Conservation (phyloP, 2,797 vertebrate species). For the Urosaurus nigricauda region DNA sequence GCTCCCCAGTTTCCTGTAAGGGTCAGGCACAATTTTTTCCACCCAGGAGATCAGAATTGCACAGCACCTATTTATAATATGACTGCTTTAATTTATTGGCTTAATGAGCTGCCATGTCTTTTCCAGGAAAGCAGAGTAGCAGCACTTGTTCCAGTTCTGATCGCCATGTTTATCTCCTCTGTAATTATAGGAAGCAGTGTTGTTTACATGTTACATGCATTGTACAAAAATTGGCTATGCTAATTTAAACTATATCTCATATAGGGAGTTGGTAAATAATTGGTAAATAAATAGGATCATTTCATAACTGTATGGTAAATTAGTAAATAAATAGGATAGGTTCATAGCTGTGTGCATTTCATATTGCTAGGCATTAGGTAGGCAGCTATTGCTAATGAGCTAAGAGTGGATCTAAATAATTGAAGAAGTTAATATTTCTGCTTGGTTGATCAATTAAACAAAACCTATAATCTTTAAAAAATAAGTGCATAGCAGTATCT, state of each 20-base stretch:
- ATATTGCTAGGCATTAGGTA: conserved; percentile 11
- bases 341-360: conserved; percentile 14
- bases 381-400: conserved; percentile 14
- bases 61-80: conserved; percentile 14
- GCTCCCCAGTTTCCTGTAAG: not conserved
- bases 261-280: not conserved
- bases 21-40: not conserved
- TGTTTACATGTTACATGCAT: not conserved
- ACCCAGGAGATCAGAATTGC: not conserved
- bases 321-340: conserved; percentile 29
- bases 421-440: conserved; percentile 33
- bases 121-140: not conserved
- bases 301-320: conserved; percentile 3
- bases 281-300: conserved; percentile 28
- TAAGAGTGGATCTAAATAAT: conserved; percentile 9
- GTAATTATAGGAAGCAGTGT: not conserved
- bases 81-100: conserved; percentile 34
- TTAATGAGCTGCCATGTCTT: conserved; percentile 26
- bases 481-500: not conserved
- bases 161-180: not conserved
- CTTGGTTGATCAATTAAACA: conserved; percentile 19
- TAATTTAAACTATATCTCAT: conserved; percentile 10
- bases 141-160: not conserved
- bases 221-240: not conserved
- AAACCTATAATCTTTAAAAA: not conserved